A percentile compares a stretch with the other conserved stretches of the same genome.
phyloP scores from a whole-genome alignment of 1,140 invertebrate species.

The Aphis gossypii region DNA sequence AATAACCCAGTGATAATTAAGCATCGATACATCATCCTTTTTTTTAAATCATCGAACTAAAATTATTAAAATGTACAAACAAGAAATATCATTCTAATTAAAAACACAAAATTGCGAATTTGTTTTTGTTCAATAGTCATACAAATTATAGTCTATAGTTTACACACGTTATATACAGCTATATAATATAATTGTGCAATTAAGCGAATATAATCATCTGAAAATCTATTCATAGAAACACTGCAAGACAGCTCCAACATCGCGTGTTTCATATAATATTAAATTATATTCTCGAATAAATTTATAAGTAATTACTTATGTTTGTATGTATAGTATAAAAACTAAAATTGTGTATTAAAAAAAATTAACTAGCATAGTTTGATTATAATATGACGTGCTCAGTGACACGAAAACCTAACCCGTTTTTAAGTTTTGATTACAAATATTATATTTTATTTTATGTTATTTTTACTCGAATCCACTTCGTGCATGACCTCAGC shows the following conservation, averaged over 20 bases:
- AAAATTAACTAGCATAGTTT: not conserved
- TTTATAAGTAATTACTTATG: not conserved
- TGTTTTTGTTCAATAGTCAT: not conserved
- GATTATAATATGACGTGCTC: not conserved
- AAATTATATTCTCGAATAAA: constrained; percentile 19
- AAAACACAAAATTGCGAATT: not conserved
- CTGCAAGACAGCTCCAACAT: not conserved
- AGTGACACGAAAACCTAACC: not conserved
- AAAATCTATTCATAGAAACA: not conserved
- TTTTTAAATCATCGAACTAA: not conserved
- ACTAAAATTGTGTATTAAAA: not conserved
- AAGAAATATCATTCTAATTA: not conserved
- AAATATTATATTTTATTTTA: not conserved
- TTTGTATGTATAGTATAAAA: not conserved
- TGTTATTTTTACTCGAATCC: not conserved
- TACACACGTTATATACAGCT: not conserved
- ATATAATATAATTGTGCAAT: not conserved
- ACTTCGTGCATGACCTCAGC: not conserved
- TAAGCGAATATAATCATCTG: not conserved
- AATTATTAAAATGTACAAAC: not conserved
- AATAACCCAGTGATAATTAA: not conserved
- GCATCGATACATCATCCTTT: not conserved
- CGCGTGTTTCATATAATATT: not conserved
- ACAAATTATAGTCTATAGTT: not conserved
- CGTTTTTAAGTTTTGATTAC: not conserved